These are phyloP conservation scores for Ceratina calcarata DNA, from an alignment of 1,140 invertebrate species.

Conservation along the genomic window DNA sequence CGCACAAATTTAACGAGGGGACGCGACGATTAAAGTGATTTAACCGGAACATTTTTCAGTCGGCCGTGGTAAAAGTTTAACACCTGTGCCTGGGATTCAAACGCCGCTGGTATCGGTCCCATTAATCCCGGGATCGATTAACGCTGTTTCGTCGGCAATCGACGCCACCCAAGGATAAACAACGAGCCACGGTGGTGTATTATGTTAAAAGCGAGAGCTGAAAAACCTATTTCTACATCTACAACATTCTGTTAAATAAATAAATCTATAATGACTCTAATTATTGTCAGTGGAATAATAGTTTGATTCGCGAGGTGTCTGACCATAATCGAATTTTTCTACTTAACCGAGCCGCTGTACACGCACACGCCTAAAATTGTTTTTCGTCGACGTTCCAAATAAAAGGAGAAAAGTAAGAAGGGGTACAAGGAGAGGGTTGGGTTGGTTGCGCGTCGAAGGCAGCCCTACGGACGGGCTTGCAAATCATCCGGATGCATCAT, in stretches of 20 bases:
- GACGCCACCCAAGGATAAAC: slow-evolving; percentile 47
- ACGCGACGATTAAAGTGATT: slow-evolving; percentile 47
- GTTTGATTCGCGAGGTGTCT: too few species aligned
- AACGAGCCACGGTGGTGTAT: slow-evolving; percentile 22
- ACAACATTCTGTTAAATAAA: too few species aligned
- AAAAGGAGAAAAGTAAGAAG: not conserved
- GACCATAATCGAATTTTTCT: too few species aligned
- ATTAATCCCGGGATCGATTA: slow-evolving; percentile 58
- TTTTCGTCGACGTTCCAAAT: slow-evolving; percentile 14
- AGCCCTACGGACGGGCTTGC: slow-evolving; percentile 68
- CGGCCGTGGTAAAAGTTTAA: slow-evolving; percentile 43
- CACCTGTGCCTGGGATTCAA: slow-evolving; percentile 42
- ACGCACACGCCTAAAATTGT: slow-evolving; percentile 47
- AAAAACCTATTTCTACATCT: too few species aligned
- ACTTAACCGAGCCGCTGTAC: too few species aligned
- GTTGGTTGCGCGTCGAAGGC: slow-evolving; percentile 62
- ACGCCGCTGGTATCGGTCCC: slow-evolving; percentile 20
- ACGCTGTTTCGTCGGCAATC: slow-evolving; percentile 45
- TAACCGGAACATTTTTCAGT: slow-evolving; percentile 46
- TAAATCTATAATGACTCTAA: too few species aligned
- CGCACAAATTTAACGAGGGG: not conserved
- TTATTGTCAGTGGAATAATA: too few species aligned
- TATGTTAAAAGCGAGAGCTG: too few species aligned
- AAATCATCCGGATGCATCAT: slow-evolving; percentile 79
- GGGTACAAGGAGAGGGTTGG: not conserved